Base-by-base conservation (phyloP, 2,113 vertebrate genomes). In the Psephotus haematonotus region DNA sequence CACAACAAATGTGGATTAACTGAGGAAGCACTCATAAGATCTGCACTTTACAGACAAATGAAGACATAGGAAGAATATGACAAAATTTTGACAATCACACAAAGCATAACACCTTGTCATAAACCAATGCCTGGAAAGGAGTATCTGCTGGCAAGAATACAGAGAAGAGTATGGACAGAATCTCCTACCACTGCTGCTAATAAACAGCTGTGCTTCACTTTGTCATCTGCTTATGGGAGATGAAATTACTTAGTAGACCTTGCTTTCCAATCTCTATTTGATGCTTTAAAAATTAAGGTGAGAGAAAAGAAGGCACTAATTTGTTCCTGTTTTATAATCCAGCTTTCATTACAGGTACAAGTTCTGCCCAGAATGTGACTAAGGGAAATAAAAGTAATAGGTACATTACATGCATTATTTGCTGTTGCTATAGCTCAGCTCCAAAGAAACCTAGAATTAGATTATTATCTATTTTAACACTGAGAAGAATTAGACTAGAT, bases 341-440 rank as follows among this genome's bases (percentile, higher is more conserved):
- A 82, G 81, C 47, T 43, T 86, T 71, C 35, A 27, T 31, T 84
- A 75, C 60, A 70, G 33, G 49, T 82, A 55, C 1, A 1, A 86
- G 28, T 46, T 64, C 50, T 82, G 62, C 80, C 52, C 65, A 86
- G 65, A 95, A 91, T 82, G 6, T 82, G 81, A 67, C 62, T 81
- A 44, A 29, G 17, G 37, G 13, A 68, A 55, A 81, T 55, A 82
- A 78, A 84, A 82, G 15, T 67, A 82, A 76, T 28, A 84, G 33
- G 33, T 39, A 84, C 22, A 39, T 68, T 95, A 91, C 74, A 89
- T 49, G 86, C 62, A 63, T 86, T 92, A 79, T 37, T 91, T 95
- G 69, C 77, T 71, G 39, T 68, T 93, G 77, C 84, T 76, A 88
- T 14, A 91, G 91, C 81, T 85, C 86, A 17, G 4, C 35, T 91